A percentile compares a stretch with the other conserved stretches of the same genome.
These are phyloP conservation scores for Ametastegia equiseti DNA, from an alignment of 2,888 invertebrate genomes.

Conservation along the genomic window DNA sequence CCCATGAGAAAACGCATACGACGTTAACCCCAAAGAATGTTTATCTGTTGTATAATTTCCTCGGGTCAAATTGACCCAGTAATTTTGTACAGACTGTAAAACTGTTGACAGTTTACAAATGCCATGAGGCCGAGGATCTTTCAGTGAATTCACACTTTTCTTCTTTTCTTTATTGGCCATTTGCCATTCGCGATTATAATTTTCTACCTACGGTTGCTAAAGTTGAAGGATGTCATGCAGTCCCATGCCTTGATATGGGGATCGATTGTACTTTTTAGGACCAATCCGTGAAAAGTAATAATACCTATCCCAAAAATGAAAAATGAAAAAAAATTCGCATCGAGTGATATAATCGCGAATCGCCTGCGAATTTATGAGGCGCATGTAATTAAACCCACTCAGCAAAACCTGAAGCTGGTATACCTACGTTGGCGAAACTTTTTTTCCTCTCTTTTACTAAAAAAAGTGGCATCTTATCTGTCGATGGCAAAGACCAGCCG, in stretches of 20 bases:
- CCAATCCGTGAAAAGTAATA: not conserved
- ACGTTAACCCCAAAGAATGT: not conserved
- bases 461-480: not conserved
- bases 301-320: too few relatives aligned
- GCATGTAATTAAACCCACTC: conserved; percentile 5
- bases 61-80: conserved; percentile 9
- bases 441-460: not conserved
- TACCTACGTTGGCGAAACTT: conserved; percentile 4
- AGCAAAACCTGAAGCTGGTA: not conserved
- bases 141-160: not conserved
- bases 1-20: not conserved
- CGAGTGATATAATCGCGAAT: not conserved
- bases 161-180: not conserved
- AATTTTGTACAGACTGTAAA: conserved; percentile 1
- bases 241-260: not conserved
- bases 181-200: conserved; percentile 1
- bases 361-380: not conserved
- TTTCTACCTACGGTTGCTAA: not conserved
- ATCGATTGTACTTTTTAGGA: not conserved
- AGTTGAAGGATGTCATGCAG: not conserved
- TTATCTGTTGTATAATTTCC: not conserved
- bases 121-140: not conserved
- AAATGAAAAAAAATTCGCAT: not conserved
- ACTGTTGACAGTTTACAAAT: conserved; percentile 18
- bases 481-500: not conserved